Evolutionary conservation across 2,113 vertebrate genomes (phyloP), one percentile per base, ranked within the genome.

Genomic region (Pterocles orientalis): DNA sequence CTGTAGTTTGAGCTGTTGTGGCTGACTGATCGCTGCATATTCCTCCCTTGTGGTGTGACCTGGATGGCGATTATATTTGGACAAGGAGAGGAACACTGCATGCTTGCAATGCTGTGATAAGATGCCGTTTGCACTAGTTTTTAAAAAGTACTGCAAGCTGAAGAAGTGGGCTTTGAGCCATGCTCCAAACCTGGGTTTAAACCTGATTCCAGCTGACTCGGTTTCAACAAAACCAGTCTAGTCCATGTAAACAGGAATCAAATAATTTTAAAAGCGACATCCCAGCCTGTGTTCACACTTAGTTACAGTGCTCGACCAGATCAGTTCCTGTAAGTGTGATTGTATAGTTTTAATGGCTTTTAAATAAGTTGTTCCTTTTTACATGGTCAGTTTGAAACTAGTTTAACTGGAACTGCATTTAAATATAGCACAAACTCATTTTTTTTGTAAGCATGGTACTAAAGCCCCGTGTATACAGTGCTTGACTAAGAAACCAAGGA

Each of bases 71-170:
- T 95, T 78, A 21, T 76, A 45, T 94, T 94, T 86, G 86, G 91
- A 92, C 90, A 95, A 94, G 94, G 95, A 95, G 97, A 97, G 98
- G 96, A 96, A 95, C 88, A 84, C 87, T 96, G 97, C 96, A 93
- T 82, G 92, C 96, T 98, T 98, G 96, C 94, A 97, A 98, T 97
- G 98, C 97, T 98, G 97, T 98, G 96, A 98, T 97, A 95, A 96
- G 97, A 97, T 97, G 89, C 94, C 94, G 97, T 98, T 98, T 98
- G 98, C 98, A 98, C 98, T 98, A 98, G 97, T 97, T 97, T 97
- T 95, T 96, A 81, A 66, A 64, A 97, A 98, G 94, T 98, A 96
- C 97, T 98, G 97, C 97, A 92, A 97, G 96, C 96, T 98, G 97
- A 97, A 98, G 97, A 97, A 95, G 65, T 94, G 94, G 95, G 95